phyloP scores from a whole-genome alignment of 2,113 vertebrate genomes.

The Peromyscus leucopus region DNA sequence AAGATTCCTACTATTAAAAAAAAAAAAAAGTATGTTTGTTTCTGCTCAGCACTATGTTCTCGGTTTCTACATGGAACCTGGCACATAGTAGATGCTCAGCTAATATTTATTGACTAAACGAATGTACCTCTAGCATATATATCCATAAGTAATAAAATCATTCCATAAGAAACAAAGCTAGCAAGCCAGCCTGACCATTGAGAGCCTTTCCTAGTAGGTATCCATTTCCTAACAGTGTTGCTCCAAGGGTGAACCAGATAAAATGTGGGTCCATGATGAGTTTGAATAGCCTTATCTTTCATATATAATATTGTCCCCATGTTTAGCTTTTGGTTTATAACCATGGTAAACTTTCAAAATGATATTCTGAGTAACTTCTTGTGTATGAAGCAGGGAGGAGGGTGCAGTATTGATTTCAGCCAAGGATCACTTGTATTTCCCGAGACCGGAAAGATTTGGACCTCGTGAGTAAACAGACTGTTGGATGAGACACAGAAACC shows the following conservation, averaged over 20 bases:
- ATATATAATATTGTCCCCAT: no score
- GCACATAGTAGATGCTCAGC: background rate
- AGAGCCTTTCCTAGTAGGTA: no score
- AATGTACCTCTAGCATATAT: background rate
- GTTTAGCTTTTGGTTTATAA: background rate
- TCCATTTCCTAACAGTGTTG: accelerated
- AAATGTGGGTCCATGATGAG: background rate
- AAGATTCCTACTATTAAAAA: background rate
- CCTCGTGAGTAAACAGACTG: background rate
- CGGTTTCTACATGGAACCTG: background rate
- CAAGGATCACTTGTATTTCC: constrained; percentile 53
- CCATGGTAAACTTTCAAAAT: background rate
- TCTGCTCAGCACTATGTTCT: background rate
- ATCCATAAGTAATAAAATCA: background rate
- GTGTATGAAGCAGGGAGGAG: background rate
- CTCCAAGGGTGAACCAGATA: background rate
- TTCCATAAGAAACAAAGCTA: background rate
- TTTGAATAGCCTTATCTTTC: background rate
- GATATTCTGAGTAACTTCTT: constrained; percentile 22
- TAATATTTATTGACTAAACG: background rate
- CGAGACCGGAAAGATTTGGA: background rate
- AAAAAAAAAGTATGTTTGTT: background rate
- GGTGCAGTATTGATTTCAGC: background rate
- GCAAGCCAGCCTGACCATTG: background rate
- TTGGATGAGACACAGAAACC: constrained; percentile 17